These are phyloP conservation scores for Falco columbarius DNA, from an alignment of 2,797 vertebrate genomes.

Conservation along the genomic window DNA sequence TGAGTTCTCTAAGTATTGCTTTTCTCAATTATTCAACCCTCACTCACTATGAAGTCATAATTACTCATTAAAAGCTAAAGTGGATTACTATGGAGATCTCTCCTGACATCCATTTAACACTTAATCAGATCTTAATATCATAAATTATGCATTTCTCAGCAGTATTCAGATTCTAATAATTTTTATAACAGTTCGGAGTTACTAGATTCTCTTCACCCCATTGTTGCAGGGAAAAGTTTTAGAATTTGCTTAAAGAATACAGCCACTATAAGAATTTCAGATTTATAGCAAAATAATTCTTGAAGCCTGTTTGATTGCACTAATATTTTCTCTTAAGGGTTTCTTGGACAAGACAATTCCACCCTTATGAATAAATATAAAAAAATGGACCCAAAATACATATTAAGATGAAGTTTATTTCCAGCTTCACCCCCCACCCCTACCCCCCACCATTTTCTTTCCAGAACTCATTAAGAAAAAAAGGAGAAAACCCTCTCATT, in stretches of 20 bases:
- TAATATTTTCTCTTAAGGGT: conserved; percentile 29
- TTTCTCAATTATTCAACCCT: conserved; percentile 29
- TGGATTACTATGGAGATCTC: conserved; percentile 60
- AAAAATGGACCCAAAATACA: background rate
- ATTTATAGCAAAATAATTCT: conserved; percentile 15
- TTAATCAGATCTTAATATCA: conserved; percentile 47
- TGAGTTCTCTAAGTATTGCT: background rate
- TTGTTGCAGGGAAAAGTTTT: background rate
- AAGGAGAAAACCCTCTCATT: fast-evolving
- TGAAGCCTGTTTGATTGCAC: background rate
- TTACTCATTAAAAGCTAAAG: conserved; percentile 58
- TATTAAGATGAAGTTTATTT: background rate
- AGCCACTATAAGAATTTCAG: background rate
- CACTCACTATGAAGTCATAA: conserved; percentile 45
- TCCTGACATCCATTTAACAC: conserved; percentile 62
- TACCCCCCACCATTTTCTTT: background rate
- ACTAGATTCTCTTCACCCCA: conserved; percentile 31
- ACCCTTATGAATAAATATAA: conserved; percentile 10
- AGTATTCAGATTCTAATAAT: conserved; percentile 39
- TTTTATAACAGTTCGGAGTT: conserved; percentile 24
- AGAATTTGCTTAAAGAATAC: conserved; percentile 12
- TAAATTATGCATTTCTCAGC: conserved; percentile 53
- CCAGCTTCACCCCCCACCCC: no score
- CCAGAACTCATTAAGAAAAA: background rate
- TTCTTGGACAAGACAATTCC: background rate